A percentile compares a stretch with the other conserved stretches of the same genome.
phyloP scores from a whole-genome alignment of 2,888 invertebrate genomes.

The Cerastis leucographa region DNA sequence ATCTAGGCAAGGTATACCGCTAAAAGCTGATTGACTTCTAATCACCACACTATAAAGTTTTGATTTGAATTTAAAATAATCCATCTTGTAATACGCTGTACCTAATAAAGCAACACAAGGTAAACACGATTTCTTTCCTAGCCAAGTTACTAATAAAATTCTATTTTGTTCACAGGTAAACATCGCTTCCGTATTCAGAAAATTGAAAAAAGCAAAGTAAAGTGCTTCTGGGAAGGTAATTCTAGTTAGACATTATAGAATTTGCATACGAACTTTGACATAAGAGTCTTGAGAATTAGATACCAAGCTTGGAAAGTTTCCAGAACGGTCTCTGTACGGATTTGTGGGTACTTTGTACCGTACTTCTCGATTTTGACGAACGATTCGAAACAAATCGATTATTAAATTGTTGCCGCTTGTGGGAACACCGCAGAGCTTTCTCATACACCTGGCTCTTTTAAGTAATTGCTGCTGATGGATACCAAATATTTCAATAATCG shows the following conservation, averaged over 20 bases:
- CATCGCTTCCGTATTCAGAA: slow-evolving; percentile 13
- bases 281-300: slow-evolving; percentile 68
- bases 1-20: too few species aligned
- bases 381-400: slow-evolving; percentile 60
- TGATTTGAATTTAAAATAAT: not conserved
- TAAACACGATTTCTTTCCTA: not conserved
- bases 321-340: slow-evolving; percentile 63
- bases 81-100: not conserved
- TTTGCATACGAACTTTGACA: slow-evolving; percentile 67
- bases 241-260: slow-evolving; percentile 36
- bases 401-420: slow-evolving; percentile 49
- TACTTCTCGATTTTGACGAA: slow-evolving; percentile 57
- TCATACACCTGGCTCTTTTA: slow-evolving; percentile 53
- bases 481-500: slow-evolving; percentile 42
- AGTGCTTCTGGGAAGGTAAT: slow-evolving; percentile 39
- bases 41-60: not conserved
- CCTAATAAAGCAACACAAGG: not conserved
- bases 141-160: slow-evolving; percentile 5
- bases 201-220: slow-evolving; percentile 24
- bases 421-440: slow-evolving; percentile 54
- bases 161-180: slow-evolving; percentile 63
- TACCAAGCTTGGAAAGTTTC: slow-evolving; percentile 75
- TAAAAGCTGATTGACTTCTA: slow-evolving; percentile 3
- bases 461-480: slow-evolving; percentile 38
- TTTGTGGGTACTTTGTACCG: slow-evolving; percentile 56